Evolutionary conservation across 2,888 invertebrate genomes (phyloP), one percentile per base, ranked within the genome.

Genomic region (Coelinius sp.): DNA sequence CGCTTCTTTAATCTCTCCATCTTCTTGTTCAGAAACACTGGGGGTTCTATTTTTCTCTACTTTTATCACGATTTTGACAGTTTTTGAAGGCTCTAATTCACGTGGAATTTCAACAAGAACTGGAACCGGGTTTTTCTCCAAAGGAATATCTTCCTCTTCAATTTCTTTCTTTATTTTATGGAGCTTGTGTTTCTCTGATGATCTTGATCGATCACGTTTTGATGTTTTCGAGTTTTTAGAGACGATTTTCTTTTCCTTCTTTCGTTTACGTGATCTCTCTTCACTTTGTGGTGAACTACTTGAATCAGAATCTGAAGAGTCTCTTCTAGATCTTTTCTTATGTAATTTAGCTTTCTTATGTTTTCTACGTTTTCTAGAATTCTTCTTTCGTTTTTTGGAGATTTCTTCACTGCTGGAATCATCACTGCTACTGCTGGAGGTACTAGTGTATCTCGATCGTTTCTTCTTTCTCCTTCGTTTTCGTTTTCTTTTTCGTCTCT

Each of bases 321-420:
- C 74, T 59, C 78, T 81, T 71, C 78, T 81, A 59, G 71, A 80
- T 12, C 83, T 83, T 59, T 84, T 87, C 22, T 81, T 84, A 24
- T 80, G 81, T 31, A 77, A 79, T 8, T 76, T 83, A 4, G 77
- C 74, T 6, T 80, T 79, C 46, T 82, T 86, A 0, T 80, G 77
- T 68, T 83, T 85, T 71, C 80, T 85, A 59, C 80, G 84, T 63
- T 80, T 83, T 4, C 79, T 81, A 24, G 76, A 83, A 64, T 79
- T 82, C 62, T 80, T 83, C 0, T 76, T 76, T 38, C 80, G 77
- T 64, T 62, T 74, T 77, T 6, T 81, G 14, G 76, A 80, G 3
- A 77, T 77, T 46, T 82, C 83, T 3, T 83, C 83, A 41, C 81
- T 85, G 49, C 82, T 82, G 0, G 77, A 78, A 7, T 81, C 81